These are phyloP conservation scores for Augiades crinisus DNA, from an alignment of 2,888 invertebrate species.

Conservation along the genomic window DNA sequence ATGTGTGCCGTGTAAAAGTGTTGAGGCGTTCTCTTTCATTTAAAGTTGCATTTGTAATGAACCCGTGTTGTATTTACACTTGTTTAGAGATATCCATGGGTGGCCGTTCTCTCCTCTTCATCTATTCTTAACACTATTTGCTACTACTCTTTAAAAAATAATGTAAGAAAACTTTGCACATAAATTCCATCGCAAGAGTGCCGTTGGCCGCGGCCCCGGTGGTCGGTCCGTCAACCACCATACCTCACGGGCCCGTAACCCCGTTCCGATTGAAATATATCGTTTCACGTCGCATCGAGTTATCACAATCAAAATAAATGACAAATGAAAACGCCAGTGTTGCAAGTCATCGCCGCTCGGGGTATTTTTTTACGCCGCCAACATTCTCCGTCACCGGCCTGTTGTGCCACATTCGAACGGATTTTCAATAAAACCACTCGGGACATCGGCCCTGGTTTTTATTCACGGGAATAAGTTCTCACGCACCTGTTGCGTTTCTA, in stretches of 20 bases:
- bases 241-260: conserved; percentile 31
- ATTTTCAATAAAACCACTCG: conserved; percentile 74
- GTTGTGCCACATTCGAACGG: conserved; percentile 62
- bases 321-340: conserved; percentile 75
- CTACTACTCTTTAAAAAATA: no score
- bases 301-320: conserved; percentile 82
- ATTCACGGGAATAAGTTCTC: conserved; percentile 56
- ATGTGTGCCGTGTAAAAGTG: no score
- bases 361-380: conserved; percentile 60
- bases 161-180: neutral
- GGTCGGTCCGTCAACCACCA: conserved; percentile 32
- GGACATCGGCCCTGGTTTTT: conserved; percentile 59
- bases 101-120: no score
- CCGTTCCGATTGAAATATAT: conserved; percentile 54
- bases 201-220: conserved; percentile 26
- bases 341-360: conserved; percentile 71
- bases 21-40: no score
- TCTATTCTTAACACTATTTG: neutral
- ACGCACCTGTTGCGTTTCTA: conserved; percentile 66
- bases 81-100: no score
- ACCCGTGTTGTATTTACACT: no score
- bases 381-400: conserved; percentile 65
- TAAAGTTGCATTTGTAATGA: no score
- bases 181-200: conserved; percentile 2
- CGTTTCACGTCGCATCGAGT: conserved; percentile 57